Conservation (phyloP, 1,140 invertebrate genomes). For the Sesamia nonagrioides region DNA sequence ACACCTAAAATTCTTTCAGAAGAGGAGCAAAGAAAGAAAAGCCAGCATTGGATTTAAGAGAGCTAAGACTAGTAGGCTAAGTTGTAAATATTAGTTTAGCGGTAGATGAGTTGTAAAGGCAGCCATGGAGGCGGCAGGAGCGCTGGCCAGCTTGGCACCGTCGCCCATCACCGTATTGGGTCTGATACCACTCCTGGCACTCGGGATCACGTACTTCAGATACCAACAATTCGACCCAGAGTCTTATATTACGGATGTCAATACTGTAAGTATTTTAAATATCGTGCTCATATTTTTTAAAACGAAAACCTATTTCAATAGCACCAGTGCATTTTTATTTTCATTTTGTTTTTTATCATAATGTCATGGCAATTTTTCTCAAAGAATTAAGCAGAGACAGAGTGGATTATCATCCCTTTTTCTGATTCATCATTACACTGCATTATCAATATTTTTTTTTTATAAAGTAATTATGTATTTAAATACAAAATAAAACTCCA, state of each 20-base stretch:
- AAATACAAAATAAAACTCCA: too few species aligned
- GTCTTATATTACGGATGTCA: constrained; percentile 91
- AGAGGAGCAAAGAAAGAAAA: constrained; percentile 82
- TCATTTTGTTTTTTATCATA: too few species aligned
- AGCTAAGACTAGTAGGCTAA: constrained; percentile 76
- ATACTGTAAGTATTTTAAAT: constrained; percentile 88
- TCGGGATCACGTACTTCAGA: constrained; percentile 93
- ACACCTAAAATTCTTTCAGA: constrained; percentile 89
- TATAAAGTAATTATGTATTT: too few species aligned
- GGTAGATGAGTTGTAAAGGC: constrained; percentile 76
- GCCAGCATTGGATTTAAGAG: constrained; percentile 82
- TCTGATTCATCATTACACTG: too few species aligned
- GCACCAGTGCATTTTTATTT: too few species aligned
- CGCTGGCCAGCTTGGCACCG: constrained; percentile 83
- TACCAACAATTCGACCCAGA: constrained; percentile 95
- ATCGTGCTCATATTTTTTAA: not conserved
- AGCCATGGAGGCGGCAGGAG: constrained; percentile 84
- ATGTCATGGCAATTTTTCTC: too few species aligned
- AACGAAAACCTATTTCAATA: not conserved
- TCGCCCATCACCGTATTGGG: constrained; percentile 89
- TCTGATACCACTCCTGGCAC: constrained; percentile 93
- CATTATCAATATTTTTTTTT: not conserved
- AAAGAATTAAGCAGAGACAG: too few species aligned
- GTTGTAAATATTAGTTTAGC: constrained; percentile 81
- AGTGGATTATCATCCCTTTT: too few species aligned